These are phyloP conservation scores for Dasypus novemcinctus DNA, from an alignment of 2,113 vertebrate species.

Conservation along the genomic window DNA sequence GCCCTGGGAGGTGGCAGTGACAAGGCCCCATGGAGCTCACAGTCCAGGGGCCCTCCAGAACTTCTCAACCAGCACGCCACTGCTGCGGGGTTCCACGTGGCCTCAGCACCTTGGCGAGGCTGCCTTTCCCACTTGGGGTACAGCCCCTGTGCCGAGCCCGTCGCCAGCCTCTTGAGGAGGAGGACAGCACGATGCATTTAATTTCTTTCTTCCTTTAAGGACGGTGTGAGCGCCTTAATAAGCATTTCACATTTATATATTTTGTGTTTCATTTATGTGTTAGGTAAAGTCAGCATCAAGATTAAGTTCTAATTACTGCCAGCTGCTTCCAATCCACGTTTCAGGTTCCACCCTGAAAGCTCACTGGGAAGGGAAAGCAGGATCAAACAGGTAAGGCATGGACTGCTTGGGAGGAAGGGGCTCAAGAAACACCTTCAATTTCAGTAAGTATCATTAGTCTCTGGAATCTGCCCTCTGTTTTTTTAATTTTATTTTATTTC, in stretches of 20 bases:
- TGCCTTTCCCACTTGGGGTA: no score
- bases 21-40: accelerated
- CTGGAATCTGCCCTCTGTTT: background rate
- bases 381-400: background rate
- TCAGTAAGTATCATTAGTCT: background rate
- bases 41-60: background rate
- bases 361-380: background rate
- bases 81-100: no score
- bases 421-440: background rate
- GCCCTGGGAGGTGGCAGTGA: background rate
- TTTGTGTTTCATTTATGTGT: background rate
- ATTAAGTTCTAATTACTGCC: background rate
- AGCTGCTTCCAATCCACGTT: background rate
- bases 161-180: background rate
- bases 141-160: background rate
- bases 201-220: background rate
- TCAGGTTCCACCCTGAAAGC: background rate
- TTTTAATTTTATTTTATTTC: no score
- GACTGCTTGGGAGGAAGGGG: background rate
- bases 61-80: background rate
- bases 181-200: background rate
- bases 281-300: background rate
- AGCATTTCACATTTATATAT: background rate
- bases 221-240: background rate
- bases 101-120: no score